Evolutionary conservation across 2,113 vertebrate species (phyloP), one percentile per base, ranked within the genome.

Genomic region (Pedionomus torquatus): DNA sequence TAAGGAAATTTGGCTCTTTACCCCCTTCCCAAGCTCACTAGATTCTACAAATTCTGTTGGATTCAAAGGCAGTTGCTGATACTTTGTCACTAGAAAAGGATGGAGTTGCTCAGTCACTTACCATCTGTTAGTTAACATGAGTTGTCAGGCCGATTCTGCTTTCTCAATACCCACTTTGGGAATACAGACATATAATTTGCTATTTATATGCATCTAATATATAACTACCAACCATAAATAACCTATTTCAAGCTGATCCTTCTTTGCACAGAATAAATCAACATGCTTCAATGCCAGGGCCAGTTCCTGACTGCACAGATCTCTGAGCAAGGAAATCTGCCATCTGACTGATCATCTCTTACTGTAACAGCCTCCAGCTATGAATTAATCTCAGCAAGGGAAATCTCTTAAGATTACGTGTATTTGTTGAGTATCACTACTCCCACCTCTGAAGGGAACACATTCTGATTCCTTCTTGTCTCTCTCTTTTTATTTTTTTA

Each of bases 201-300:
- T 77, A n/a, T 90, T 93, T 90, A 57, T 76, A 55, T 61, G 48
- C 74, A 86, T 83, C 70, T 83, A 87, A 41, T 84, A 68, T 28
- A 11, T 83, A 87, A 44, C 51, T 78, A 20, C 20, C 44, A 76
- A 75, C 72, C 61, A 39, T 76, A 35, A 84, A 83, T 61, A 72
- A 64, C 55, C 78, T 94, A 13, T 93, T 88, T 89, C 86, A 90
- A 87, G 57, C 28, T 84, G 76, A 89, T 91, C 30, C 55, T 86
- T 91, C 66, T 88, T 97, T 76, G 61, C 52, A 61, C 57, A 89
- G 80, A 87, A 79, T 84, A 95, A 87, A 89, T 93, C 60, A 64
- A 81, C 87, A 49, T 80, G 44, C 58, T 95, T 91, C 87, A 88
- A 6, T 65, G 41, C n/a, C 75, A 91, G 60, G 84, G 66, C 60